phyloP scores from a whole-genome alignment of 2,113 vertebrate species.

The Setophaga kirtlandii region DNA sequence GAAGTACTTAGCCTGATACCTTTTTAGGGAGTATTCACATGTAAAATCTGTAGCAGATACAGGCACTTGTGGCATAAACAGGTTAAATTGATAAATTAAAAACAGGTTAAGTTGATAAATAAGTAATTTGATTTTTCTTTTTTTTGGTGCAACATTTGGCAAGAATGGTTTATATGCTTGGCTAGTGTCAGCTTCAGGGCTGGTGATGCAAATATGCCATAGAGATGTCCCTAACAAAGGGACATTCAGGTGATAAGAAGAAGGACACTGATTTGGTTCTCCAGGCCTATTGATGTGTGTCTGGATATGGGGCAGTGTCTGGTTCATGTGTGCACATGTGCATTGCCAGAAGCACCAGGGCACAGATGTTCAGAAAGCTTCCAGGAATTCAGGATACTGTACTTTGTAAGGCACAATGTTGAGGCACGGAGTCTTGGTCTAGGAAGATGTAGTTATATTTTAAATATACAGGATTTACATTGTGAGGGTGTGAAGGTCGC shows the following conservation, averaged over 20 bases:
- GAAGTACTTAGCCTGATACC: neutral
- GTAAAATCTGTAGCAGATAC: neutral
- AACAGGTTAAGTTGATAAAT: neutral
- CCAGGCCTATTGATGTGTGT: neutral
- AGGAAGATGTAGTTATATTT: neutral
- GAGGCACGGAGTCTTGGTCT: neutral
- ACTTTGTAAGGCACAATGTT: neutral
- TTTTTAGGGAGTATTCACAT: neutral
- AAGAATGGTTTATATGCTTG: neutral
- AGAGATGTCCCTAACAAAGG: neutral
- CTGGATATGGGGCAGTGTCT: neutral
- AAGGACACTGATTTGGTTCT: neutral
- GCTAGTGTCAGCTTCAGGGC: neutral
- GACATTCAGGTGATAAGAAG: neutral
- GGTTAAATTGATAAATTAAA: neutral
- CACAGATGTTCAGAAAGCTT: neutral
- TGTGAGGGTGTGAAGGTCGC: neutral
- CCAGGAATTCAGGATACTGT: neutral
- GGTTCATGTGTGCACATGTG: accelerated
- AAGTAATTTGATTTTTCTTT: neutral
- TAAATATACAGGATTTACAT: neutral
- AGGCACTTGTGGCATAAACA: neutral
- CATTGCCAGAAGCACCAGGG: neutral
- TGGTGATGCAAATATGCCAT: neutral
- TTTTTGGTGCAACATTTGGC: neutral